A percentile compares a stretch with the other conserved stretches of the same genome.
Conservation (phyloP, 2,797 vertebrate genomes). For the Enteromius radiatus region DNA sequence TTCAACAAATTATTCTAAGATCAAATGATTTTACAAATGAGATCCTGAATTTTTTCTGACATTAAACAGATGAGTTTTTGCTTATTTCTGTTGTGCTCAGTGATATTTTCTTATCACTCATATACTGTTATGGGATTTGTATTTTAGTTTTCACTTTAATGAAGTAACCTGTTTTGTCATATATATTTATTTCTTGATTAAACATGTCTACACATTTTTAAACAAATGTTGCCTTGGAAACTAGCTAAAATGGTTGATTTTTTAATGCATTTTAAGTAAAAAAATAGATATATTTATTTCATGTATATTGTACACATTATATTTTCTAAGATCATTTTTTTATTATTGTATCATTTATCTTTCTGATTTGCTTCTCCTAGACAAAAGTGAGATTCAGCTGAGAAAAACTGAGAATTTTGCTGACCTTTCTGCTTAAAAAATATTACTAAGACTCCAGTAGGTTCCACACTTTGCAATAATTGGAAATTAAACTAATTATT, state of each 20-base stretch:
- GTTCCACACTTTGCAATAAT: too few species aligned
- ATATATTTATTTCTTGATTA: not conserved
- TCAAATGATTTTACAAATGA: not conserved
- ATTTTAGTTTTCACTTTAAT: not conserved
- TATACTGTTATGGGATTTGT: not conserved
- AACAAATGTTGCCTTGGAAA: not conserved
- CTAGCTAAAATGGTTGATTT: not conserved
- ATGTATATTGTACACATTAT: not conserved
- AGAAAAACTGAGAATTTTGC: too few species aligned
- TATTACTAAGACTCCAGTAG: too few species aligned
- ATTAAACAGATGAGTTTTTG: not conserved
- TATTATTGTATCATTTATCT: too few species aligned
- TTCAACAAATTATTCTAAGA: not conserved
- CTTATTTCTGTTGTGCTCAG: not conserved
- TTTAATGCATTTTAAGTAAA: too few species aligned
- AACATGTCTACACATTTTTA: not conserved
- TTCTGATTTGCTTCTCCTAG: not conserved
- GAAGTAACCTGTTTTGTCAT: not conserved
- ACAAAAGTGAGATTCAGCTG: too few species aligned
- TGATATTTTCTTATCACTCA: not conserved
- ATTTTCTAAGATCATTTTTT: too few species aligned
- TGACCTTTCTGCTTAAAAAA: too few species aligned
- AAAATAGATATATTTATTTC: too few species aligned
- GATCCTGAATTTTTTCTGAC: not conserved
- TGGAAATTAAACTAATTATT: too few species aligned